Conservation (phyloP, 2,797 vertebrate genomes). For the Eurystomus glaucurus region DNA sequence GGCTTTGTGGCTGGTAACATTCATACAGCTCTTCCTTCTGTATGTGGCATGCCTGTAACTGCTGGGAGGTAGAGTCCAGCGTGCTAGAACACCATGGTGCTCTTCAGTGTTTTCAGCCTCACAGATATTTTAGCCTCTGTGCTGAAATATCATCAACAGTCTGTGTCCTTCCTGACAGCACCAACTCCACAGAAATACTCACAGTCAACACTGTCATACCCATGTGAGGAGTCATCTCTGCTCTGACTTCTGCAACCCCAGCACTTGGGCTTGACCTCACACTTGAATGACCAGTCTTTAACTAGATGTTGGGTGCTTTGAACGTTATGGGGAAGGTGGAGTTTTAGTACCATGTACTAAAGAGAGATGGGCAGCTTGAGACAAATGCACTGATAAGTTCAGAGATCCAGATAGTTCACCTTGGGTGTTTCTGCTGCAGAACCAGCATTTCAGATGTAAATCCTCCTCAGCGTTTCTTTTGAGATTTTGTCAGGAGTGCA, state of each 20-base stretch:
- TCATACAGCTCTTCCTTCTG: not conserved
- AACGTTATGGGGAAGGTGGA: not conserved
- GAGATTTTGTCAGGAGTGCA: not conserved
- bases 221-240: not conserved
- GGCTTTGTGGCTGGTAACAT: not conserved
- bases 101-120: not conserved
- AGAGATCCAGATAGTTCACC: not conserved
- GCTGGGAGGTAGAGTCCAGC: not conserved
- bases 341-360: not conserved
- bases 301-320: not conserved
- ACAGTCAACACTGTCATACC: not conserved
- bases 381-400: not conserved
- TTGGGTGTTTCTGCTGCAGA: not conserved
- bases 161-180: not conserved
- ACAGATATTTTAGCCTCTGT: not conserved
- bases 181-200: not conserved
- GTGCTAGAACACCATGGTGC: not conserved
- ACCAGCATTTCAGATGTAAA: not conserved
- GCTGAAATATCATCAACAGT: not conserved
- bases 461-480: not conserved
- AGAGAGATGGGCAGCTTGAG: not conserved
- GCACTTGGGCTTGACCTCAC: not conserved
- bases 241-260: not conserved
- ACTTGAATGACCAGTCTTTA: not conserved
- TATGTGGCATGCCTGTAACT: not conserved